A percentile compares a stretch with the other conserved stretches of the same genome.
phyloP scores from a whole-genome alignment of 2,113 vertebrate genomes.

The Ageneiosus marmoratus region DNA sequence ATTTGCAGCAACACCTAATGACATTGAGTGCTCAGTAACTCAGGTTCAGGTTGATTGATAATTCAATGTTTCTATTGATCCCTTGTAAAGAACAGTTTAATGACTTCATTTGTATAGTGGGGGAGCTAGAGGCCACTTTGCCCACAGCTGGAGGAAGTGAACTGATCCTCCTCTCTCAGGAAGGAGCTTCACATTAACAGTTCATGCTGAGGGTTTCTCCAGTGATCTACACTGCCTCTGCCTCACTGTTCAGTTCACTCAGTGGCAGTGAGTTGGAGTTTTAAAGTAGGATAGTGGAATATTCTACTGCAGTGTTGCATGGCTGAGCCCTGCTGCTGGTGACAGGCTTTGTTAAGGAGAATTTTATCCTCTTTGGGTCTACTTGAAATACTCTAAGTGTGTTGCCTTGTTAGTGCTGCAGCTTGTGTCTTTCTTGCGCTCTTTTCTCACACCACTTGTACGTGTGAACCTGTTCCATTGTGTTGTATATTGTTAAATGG shows the following conservation, averaged over 20 bases:
- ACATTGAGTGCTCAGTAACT: constrained; percentile 24
- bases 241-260: not conserved
- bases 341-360: constrained; percentile 3
- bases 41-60: constrained; percentile 32
- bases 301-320: not conserved
- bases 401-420: not conserved
- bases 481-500: not conserved
- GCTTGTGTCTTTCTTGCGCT: not conserved
- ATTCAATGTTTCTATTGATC: constrained; percentile 36
- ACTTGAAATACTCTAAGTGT: not conserved
- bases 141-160: not conserved
- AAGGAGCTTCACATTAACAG: not conserved
- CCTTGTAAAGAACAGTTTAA: constrained; percentile 22
- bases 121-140: not conserved
- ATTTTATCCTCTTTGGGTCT: not conserved
- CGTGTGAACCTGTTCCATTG: not conserved
- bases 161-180: not conserved
- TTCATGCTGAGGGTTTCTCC: not conserved
- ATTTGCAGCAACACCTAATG: constrained; percentile 34
- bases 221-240: not conserved
- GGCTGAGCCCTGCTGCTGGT: constrained; percentile 24
- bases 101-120: constrained; percentile 29
- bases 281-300: not conserved
- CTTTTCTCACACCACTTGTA: not conserved
- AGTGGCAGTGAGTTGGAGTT: not conserved